Evolutionary conservation across 2,888 invertebrate species (phyloP).

Genomic region (Drosophila stalkeri): DNA sequence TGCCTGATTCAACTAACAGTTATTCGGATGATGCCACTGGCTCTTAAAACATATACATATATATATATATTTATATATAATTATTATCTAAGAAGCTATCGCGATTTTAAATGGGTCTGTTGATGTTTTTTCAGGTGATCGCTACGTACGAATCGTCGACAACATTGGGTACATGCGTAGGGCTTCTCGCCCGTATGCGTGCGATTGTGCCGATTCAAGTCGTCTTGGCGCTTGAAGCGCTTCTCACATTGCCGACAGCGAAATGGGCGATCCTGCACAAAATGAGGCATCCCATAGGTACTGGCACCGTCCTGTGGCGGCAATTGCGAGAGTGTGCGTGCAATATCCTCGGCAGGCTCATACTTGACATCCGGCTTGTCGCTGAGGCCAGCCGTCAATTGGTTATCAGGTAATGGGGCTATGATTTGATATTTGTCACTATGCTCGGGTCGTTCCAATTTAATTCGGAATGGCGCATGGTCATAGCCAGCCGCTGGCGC

Average conservation of each 20-base stretch:
- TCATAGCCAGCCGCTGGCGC: conserved; percentile 33
- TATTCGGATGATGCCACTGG: conserved; percentile 68
- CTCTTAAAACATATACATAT: conserved; percentile 49
- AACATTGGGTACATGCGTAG: conserved; percentile 77
- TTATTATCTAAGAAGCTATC: conserved; percentile 65
- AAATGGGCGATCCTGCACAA: conserved; percentile 76
- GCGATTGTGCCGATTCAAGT: conserved; percentile 82
- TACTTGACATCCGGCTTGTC: conserved; percentile 72
- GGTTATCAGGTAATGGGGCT: conserved; percentile 43
- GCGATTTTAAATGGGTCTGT: conserved; percentile 78
- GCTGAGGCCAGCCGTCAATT: conserved; percentile 55
- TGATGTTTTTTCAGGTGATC: conserved; percentile 83
- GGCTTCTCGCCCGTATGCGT: conserved; percentile 83
- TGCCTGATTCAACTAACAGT: conserved; percentile 70
- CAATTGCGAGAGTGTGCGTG: conserved; percentile 62
- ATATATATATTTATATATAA: conserved; percentile 7
- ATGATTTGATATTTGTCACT: conserved; percentile 72
- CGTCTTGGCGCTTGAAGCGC: conserved; percentile 82
- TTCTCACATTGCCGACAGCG: conserved; percentile 77
- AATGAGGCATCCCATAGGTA: conserved; percentile 75
- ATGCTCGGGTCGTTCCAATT: conserved; percentile 72
- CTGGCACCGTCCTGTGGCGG: conserved; percentile 71
- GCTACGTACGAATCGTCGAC: conserved; percentile 80
- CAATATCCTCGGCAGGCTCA: conserved; percentile 64
- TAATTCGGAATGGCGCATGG: conserved; percentile 70